These are phyloP conservation scores for Pseudomyrmex concolor DNA, from an alignment of 1,140 invertebrate genomes.

Conservation along the genomic window DNA sequence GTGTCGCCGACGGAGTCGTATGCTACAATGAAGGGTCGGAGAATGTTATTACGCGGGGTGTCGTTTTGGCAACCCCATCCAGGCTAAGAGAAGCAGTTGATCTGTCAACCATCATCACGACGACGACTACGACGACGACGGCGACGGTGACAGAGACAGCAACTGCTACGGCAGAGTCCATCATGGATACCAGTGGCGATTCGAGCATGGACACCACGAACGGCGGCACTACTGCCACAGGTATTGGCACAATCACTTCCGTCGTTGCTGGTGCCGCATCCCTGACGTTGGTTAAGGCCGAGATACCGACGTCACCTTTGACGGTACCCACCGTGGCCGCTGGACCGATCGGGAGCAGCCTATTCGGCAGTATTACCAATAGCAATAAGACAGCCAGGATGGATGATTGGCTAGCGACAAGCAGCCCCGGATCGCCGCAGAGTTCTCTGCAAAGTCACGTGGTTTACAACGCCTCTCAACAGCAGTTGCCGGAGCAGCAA, in stretches of 20 bases:
- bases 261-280: conserved; percentile 66
- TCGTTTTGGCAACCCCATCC: conserved; percentile 81
- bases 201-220: conserved; percentile 69
- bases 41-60: conserved; percentile 79
- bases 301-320: conserved; percentile 73
- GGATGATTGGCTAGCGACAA: conserved; percentile 88
- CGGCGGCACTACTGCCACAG: conserved; percentile 53
- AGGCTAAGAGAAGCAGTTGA: conserved; percentile 74
- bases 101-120: conserved; percentile 44
- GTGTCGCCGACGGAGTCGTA: conserved; percentile 81
- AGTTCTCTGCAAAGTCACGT: conserved; percentile 84
- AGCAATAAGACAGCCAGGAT: conserved; percentile 82
- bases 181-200: conserved; percentile 66
- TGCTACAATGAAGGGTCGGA: conserved; percentile 84
- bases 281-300: conserved; percentile 78
- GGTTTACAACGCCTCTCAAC: conserved; percentile 71
- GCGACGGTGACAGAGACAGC: no score
- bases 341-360: conserved; percentile 70
- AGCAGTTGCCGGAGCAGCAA: conserved; percentile 71
- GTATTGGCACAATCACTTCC: conserved; percentile 61
- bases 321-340: conserved; percentile 69
- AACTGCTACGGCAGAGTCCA: conserved; percentile 37
- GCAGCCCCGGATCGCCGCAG: conserved; percentile 86
- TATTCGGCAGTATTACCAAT: conserved; percentile 76
- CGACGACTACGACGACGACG: not conserved